A percentile compares a stretch with the other conserved stretches of the same genome.
These are phyloP conservation scores for Stictonetta naevosa DNA, from an alignment of 2,113 vertebrate genomes.

Conservation along the genomic window DNA sequence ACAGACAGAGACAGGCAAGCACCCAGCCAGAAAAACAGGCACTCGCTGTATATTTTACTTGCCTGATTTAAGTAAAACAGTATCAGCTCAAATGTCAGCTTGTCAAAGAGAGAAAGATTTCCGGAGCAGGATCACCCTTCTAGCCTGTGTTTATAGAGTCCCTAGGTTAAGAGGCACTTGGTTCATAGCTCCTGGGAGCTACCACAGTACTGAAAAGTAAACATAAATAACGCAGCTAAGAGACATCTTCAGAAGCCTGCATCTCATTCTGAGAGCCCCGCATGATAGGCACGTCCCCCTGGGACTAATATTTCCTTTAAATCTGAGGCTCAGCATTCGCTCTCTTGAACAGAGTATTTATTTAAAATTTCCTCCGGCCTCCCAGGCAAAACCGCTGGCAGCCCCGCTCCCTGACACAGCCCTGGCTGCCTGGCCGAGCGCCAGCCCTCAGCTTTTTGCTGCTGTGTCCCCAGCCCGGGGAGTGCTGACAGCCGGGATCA, in stretches of 20 bases:
- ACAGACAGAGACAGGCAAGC: not conserved
- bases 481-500: not conserved
- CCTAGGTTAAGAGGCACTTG: constrained; percentile 54
- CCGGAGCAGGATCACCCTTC: not conserved
- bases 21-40: constrained; percentile 23
- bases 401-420: not conserved
- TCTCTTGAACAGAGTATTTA: constrained; percentile 10
- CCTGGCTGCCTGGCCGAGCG: not conserved
- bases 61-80: constrained; percentile 2
- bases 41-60: constrained; percentile 17
- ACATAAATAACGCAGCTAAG: constrained; percentile 44
- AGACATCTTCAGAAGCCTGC: constrained; percentile 27
- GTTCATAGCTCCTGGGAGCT: constrained; percentile 50
- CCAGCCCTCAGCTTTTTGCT: not conserved
- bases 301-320: constrained; percentile 38
- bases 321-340: not conserved
- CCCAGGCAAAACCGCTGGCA: not conserved
- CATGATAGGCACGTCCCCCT: not conserved
- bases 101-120: not conserved
- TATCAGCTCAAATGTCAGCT: constrained; percentile 25
- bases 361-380: constrained; percentile 6
- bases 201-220: constrained; percentile 48
- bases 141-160: constrained; percentile 53
- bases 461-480: accelerated
- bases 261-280: not conserved